Conservation (phyloP, 2,797 vertebrate genomes). For the Chaunax sp. region DNA sequence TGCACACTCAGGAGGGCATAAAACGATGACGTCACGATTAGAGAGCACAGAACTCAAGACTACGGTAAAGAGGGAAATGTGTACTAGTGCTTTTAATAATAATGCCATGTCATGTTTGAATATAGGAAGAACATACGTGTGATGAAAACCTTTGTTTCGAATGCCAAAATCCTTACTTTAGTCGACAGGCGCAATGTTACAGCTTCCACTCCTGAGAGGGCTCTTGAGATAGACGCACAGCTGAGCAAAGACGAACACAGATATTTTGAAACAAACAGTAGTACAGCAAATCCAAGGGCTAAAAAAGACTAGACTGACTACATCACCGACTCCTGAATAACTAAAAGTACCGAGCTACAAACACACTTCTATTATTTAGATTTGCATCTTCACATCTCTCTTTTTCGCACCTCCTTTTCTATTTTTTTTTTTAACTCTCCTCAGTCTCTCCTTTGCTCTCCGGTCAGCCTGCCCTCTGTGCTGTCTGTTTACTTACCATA, state of each 20-base stretch:
- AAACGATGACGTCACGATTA: neutral
- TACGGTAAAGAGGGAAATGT: neutral
- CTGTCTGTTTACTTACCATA: neutral
- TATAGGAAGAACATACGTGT: neutral
- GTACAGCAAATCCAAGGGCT: constrained; percentile 20
- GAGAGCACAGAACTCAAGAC: neutral
- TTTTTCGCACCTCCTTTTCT: constrained; percentile 20
- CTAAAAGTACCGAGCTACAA: constrained; percentile 13
- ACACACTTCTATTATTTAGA: constrained; percentile 36
- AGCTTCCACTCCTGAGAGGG: neutral
- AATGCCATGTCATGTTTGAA: neutral
- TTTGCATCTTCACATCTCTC: constrained; percentile 6
- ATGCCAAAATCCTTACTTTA: neutral
- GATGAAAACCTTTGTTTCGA: constrained; percentile 5
- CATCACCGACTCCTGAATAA: constrained; percentile 22
- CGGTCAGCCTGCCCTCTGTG: neutral
- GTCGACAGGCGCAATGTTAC: neutral
- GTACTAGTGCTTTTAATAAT: neutral
- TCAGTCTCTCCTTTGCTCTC: neutral
- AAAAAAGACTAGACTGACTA: constrained; percentile 12
- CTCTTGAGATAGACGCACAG: neutral
- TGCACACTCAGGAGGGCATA: neutral
- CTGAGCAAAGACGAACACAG: neutral
- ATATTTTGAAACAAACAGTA: constrained; percentile 18
- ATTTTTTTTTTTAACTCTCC: constrained; percentile 3